A percentile compares a stretch with the other conserved stretches of the same genome.
Evolutionary conservation across 2,888 invertebrate species (phyloP).

Genomic region (Macaria notata): DNA sequence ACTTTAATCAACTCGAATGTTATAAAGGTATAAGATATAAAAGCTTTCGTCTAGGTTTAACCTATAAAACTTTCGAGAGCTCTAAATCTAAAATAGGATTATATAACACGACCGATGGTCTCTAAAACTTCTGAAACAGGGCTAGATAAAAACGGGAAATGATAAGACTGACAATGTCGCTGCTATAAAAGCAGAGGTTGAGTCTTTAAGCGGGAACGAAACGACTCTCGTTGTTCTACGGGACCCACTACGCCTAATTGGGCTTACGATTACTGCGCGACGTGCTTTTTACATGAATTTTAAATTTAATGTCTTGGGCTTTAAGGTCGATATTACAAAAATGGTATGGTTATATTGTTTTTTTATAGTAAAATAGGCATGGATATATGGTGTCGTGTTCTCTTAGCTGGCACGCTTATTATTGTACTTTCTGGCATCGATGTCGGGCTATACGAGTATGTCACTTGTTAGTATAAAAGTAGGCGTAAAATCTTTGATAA

Average conservation of each 20-base stretch:
- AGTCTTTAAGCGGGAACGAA: slow-evolving; percentile 49
- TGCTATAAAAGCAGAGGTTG: slow-evolving; percentile 51
- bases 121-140: slow-evolving; percentile 24
- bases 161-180: slow-evolving; percentile 44
- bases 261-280: slow-evolving; percentile 52
- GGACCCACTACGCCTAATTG: slow-evolving; percentile 54
- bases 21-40: no score
- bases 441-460: no score
- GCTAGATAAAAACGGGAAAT: slow-evolving; percentile 31
- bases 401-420: no score
- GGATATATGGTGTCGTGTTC: no score
- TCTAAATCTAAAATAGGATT: slow-evolving; percentile 12
- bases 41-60: no score
- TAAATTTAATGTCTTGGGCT: slow-evolving; percentile 42
- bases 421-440: no score
- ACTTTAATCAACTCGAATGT: slow-evolving; percentile 2
- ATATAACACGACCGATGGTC: slow-evolving; percentile 16
- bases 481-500: no score
- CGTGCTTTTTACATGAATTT: slow-evolving; percentile 38
- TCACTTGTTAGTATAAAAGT: no score
- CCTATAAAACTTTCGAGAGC: not conserved
- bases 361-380: slow-evolving; percentile 22
- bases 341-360: slow-evolving; percentile 46
- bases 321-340: slow-evolving; percentile 47
- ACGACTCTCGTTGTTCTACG: slow-evolving; percentile 45